These are phyloP conservation scores for Corythaixoides concolor DNA, from an alignment of 2,113 vertebrate genomes.

Conservation along the genomic window DNA sequence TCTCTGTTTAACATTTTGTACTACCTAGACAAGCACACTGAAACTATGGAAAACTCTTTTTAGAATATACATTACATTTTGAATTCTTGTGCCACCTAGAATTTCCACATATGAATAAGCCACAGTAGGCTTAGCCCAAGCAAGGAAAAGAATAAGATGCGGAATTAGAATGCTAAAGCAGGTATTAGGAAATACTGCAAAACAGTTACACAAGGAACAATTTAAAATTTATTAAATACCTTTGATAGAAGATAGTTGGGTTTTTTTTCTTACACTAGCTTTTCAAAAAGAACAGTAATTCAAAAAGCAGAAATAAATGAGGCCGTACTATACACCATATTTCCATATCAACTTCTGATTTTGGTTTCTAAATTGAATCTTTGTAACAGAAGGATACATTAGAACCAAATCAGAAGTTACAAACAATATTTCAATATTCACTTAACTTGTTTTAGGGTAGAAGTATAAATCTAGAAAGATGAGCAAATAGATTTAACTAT, in stretches of 20 bases:
- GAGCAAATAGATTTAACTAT: not conserved
- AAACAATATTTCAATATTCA: not conserved
- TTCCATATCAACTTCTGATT: not conserved
- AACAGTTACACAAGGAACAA: not conserved
- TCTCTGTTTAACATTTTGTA: not conserved
- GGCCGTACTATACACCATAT: not conserved
- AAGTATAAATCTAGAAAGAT: not conserved
- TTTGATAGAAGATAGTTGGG: rapidly evolving
- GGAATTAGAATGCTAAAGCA: not conserved
- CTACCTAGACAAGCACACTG: not conserved
- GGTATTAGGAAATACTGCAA: not conserved
- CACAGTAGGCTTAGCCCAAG: not conserved
- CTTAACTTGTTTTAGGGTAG: not conserved
- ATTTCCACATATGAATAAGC: not conserved
- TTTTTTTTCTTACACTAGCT: not conserved
- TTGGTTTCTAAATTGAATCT: not conserved
- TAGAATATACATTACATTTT: not conserved
- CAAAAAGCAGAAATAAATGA: not conserved
- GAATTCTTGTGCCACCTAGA: not conserved
- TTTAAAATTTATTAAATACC: not conserved
- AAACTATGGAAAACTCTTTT: not conserved
- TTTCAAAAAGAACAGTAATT: not conserved
- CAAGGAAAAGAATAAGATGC: not conserved
- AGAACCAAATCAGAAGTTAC: not conserved
- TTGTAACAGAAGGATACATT: not conserved